A percentile compares a stretch with the other conserved stretches of the same genome.
Conservation (phyloP, 2,113 vertebrate species). For the Paramisgurnus dabryanus region DNA sequence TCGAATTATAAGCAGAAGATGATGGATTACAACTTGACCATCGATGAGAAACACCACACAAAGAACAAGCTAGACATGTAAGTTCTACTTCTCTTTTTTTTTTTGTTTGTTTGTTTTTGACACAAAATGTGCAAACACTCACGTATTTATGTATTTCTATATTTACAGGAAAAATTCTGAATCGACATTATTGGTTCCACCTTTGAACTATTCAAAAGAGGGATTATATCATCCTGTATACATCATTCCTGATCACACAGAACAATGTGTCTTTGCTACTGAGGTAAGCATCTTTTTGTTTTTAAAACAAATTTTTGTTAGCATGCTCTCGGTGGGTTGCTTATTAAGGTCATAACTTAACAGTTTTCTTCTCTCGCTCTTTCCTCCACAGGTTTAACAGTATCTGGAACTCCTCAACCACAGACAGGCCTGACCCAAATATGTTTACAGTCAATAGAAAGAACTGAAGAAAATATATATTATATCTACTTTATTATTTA, state of each 20-base stretch:
- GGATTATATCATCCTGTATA: slow-evolving; percentile 74
- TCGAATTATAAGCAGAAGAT: slow-evolving; percentile 76
- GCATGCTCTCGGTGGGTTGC: not conserved
- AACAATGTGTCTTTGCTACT: slow-evolving; percentile 79
- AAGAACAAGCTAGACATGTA: slow-evolving; percentile 75
- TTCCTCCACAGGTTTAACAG: slow-evolving; percentile 57
- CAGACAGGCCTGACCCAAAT: slow-evolving; percentile 35
- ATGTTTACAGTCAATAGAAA: slow-evolving; percentile 64
- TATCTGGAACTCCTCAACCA: slow-evolving; percentile 50
- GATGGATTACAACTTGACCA: slow-evolving; percentile 72
- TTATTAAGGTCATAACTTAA: slow-evolving; percentile 5
- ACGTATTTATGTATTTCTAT: slow-evolving; percentile 36
- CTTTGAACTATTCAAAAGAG: slow-evolving; percentile 68
- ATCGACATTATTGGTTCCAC: slow-evolving; percentile 58
- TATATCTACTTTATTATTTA: slow-evolving; percentile 67
- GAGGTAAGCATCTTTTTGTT: slow-evolving; percentile 72
- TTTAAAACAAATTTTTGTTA: not conserved
- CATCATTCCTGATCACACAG: slow-evolving; percentile 74
- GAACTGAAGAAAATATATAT: slow-evolving; percentile 53
- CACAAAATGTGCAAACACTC: not conserved
- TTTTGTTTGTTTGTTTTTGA: not conserved
- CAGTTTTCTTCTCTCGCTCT: not conserved
- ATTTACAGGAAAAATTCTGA: slow-evolving; percentile 69
- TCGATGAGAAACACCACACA: slow-evolving; percentile 60
- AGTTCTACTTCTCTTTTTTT: slow-evolving; percentile 42